Percentiles rank a stretch among this genome's conserved stretches.
Conservation (phyloP, 2,888 invertebrate species). For the Cryptosula pallasiana region DNA sequence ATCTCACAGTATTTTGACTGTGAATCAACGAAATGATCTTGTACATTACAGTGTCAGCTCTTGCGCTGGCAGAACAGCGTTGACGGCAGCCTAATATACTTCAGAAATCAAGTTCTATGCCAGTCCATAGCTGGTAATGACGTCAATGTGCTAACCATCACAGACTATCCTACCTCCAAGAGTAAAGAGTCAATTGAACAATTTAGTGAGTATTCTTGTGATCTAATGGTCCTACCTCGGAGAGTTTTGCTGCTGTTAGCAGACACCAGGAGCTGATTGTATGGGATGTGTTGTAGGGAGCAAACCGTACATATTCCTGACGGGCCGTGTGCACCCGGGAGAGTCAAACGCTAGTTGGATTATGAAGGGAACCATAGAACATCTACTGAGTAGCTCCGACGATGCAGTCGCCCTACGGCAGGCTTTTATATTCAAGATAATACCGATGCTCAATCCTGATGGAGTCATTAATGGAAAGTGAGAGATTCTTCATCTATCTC, state of each 20-base stretch:
- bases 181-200: conserved; percentile 33
- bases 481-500: too few relatives aligned
- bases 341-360: conserved; percentile 85
- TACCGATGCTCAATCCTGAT: conserved; percentile 83
- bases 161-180: conserved; percentile 51
- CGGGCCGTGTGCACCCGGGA: conserved; percentile 78
- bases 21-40: too few relatives aligned
- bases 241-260: too few relatives aligned
- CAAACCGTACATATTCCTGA: conserved; percentile 62
- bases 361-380: conserved; percentile 68
- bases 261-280: too few relatives aligned
- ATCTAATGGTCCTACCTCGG: too few relatives aligned
- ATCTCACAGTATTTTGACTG: too few relatives aligned
- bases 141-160: conserved; percentile 71
- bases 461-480: conserved; percentile 82
- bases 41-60: conserved; percentile 59
- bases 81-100: conserved; percentile 59
- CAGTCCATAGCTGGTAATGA: conserved; percentile 68
- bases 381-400: conserved; percentile 60
- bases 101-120: conserved; percentile 66
- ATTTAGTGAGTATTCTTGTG: conserved; percentile 31
- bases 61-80: conserved; percentile 59
- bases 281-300: too few relatives aligned
- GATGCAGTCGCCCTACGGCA: conserved; percentile 63
- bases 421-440: conserved; percentile 74